Percentiles rank a stretch among this genome's conserved stretches.
Conservation (phyloP, 2,888 invertebrate species). For the Papilio demoleus region DNA sequence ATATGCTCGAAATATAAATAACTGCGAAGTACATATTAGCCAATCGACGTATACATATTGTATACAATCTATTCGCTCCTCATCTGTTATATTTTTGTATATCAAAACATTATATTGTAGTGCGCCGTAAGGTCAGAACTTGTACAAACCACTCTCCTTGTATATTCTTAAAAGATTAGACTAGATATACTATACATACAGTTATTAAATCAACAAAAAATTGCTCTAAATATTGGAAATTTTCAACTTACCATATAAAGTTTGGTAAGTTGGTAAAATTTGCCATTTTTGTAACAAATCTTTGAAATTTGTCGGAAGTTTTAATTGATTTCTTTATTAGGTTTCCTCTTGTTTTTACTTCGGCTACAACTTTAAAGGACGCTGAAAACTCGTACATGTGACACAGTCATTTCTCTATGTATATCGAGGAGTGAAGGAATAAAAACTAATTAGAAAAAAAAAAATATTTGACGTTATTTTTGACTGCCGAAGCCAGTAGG, state of each 20-base stretch:
- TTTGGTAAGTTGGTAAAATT: background rate
- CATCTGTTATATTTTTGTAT: background rate
- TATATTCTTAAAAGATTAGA: no score
- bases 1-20: conserved; percentile 26
- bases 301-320: background rate
- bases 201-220: no score
- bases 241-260: no score
- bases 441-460: no score
- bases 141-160: no score
- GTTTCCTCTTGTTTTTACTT: background rate
- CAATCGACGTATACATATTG: background rate
- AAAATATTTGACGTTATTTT: no score
- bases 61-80: conserved; percentile 47
- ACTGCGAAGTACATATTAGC: conserved; percentile 12
- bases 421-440: no score
- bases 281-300: background rate
- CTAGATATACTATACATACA: background rate
- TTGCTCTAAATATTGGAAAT: no score
- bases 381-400: background rate
- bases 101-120: no score
- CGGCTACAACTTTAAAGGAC: background rate
- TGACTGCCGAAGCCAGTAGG: no score
- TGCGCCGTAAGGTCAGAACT: no score
- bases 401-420: no score
- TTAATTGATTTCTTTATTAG: background rate